Conservation (phyloP, 2,888 invertebrate genomes). For the Chalcosyrphus nemorum region DNA sequence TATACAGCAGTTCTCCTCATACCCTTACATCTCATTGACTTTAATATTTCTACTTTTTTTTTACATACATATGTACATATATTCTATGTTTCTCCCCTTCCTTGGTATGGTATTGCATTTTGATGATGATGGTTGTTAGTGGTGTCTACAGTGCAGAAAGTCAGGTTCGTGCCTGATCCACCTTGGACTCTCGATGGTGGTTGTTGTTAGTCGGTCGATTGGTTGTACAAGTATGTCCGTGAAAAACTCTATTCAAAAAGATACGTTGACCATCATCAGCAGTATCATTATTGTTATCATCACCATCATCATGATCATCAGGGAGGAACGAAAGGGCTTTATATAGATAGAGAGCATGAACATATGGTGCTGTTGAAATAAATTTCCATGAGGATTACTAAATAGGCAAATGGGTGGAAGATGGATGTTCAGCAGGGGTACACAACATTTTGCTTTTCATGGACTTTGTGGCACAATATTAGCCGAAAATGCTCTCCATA, state of each 20-base stretch:
- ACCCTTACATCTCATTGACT: not conserved
- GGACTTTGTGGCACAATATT: too few species aligned
- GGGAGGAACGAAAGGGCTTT: not conserved
- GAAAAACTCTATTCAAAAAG: conserved; percentile 29
- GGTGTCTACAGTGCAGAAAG: conserved; percentile 47
- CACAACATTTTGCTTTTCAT: not conserved
- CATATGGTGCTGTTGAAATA: conserved; percentile 13
- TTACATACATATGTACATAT: too few species aligned
- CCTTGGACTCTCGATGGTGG: conserved; percentile 35
- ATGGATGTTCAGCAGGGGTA: not conserved
- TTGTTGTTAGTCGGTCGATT: conserved; percentile 30
- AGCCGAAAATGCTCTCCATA: too few species aligned
- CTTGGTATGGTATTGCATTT: not conserved
- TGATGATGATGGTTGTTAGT: conserved; percentile 3
- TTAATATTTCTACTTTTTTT: not conserved
- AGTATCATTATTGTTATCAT: conserved; percentile 8
- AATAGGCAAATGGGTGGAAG: not conserved
- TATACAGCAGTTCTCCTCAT: conserved; percentile 16
- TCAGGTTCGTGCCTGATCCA: conserved; percentile 58
- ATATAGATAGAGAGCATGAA: not conserved
- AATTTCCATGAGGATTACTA: not conserved
- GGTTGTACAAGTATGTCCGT: conserved; percentile 24
- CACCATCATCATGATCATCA: not conserved
- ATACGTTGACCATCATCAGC: not conserved
- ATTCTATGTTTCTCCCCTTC: not conserved